phyloP scores from a whole-genome alignment of 2,113 vertebrate genomes.

The Crocuta crocuta region DNA sequence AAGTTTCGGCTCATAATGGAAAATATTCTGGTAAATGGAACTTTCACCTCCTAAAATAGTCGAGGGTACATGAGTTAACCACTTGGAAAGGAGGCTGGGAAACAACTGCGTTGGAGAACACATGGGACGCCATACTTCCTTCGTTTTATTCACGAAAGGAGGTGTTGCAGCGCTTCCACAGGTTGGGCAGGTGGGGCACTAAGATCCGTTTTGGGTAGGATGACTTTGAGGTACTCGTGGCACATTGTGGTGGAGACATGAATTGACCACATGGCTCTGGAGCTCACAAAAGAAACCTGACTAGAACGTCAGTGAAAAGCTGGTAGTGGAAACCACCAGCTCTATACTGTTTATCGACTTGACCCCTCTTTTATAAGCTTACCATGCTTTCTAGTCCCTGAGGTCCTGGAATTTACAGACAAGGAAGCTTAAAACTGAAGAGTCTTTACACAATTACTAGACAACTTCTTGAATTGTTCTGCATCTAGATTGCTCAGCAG shows the following conservation, averaged over 20 bases:
- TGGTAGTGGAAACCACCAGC: background rate
- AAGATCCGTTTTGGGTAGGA: background rate
- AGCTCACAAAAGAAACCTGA: background rate
- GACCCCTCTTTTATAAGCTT: background rate
- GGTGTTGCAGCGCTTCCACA: background rate
- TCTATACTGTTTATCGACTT: background rate
- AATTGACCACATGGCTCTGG: background rate
- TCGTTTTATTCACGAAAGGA: background rate
- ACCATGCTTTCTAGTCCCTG: background rate
- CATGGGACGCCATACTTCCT: background rate
- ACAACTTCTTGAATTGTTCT: background rate
- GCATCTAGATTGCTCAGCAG: background rate
- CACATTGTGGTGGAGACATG: background rate
- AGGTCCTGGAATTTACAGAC: background rate
- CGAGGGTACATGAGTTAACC: background rate
- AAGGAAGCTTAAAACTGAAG: background rate
- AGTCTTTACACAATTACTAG: background rate
- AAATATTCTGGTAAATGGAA: background rate
- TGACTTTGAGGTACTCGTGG: background rate
- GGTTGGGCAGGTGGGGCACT: background rate
- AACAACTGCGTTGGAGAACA: background rate
- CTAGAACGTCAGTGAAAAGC: background rate
- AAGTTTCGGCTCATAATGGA: background rate
- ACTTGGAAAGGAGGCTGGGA: background rate
- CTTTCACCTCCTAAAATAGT: background rate